These are phyloP conservation scores for Aphodius granarius DNA, from an alignment of 2,888 invertebrate genomes.

Conservation along the genomic window DNA sequence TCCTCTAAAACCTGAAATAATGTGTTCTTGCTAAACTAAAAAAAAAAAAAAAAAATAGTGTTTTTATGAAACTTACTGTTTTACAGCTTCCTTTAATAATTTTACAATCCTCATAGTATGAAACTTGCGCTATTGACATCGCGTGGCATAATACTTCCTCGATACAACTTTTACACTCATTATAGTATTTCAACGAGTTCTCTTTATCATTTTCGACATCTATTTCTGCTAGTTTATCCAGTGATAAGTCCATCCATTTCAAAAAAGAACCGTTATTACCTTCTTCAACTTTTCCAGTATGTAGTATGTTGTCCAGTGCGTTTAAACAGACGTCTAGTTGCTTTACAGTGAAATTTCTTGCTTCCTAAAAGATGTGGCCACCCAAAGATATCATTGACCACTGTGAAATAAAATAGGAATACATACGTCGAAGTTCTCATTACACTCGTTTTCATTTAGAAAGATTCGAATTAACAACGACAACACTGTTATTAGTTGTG, in stretches of 20 bases:
- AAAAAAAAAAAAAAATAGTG: too few species aligned
- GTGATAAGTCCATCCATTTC: constrained; percentile 46
- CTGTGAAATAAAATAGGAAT: not conserved
- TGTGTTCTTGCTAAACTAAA: too few species aligned
- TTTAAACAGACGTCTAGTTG: constrained; percentile 40
- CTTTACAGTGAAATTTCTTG: constrained; percentile 38
- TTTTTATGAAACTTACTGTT: constrained; percentile 51
- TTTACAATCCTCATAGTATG: constrained; percentile 44
- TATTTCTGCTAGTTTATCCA: constrained; percentile 44
- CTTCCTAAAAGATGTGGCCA: constrained; percentile 34
- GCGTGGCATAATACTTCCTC: constrained; percentile 51
- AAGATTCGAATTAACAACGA: constrained; percentile 21
- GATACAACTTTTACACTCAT: constrained; percentile 36
- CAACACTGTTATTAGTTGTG: constrained; percentile 18
- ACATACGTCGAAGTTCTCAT: constrained; percentile 16
- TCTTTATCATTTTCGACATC: constrained; percentile 33
- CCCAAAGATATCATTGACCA: not conserved
- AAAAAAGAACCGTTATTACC: constrained; percentile 42
- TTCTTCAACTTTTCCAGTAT: constrained; percentile 23
- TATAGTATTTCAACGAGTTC: constrained; percentile 29
- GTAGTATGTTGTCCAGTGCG: constrained; percentile 32
- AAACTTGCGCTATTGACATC: constrained; percentile 51
- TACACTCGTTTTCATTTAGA: constrained; percentile 14
- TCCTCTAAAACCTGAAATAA: constrained; percentile 57
- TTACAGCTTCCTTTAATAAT: constrained; percentile 60